phyloP scores from a whole-genome alignment of 2,113 vertebrate genomes.

The Ranitomeya variabilis region DNA sequence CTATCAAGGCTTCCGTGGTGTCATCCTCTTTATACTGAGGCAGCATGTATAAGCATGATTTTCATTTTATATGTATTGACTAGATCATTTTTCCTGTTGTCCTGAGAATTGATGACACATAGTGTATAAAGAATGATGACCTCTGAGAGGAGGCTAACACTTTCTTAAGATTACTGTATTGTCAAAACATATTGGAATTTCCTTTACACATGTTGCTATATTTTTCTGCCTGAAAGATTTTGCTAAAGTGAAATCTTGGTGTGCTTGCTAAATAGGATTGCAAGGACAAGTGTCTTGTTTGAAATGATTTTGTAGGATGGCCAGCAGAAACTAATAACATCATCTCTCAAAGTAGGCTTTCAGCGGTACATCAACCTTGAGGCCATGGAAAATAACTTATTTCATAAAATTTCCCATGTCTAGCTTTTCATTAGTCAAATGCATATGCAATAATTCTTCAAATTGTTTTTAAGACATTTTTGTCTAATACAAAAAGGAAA shows the following conservation, averaged over 20 bases:
- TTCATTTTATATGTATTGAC: conserved; percentile 99
- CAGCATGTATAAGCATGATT: conserved; percentile 99
- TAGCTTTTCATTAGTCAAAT: conserved; percentile 4
- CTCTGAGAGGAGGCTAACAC: conserved; percentile 90
- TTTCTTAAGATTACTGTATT: conserved; percentile 95
- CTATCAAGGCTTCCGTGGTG: conserved; percentile 94
- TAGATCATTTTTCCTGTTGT: conserved; percentile 97
- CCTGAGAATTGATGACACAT: conserved; percentile 99
- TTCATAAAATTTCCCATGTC: conserved; percentile 7
- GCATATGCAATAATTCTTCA: background rate
- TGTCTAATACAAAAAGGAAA: background rate
- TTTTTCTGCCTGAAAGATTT: conserved; percentile 84
- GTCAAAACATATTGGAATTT: conserved; percentile 94
- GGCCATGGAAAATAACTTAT: conserved; percentile 64
- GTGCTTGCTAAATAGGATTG: conserved; percentile 73
- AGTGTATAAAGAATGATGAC: conserved; percentile 99
- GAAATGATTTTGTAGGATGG: conserved; percentile 65
- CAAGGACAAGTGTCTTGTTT: conserved; percentile 69
- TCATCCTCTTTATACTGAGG: conserved; percentile 84
- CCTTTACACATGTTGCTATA: conserved; percentile 85
- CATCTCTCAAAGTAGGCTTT: conserved; percentile 15
- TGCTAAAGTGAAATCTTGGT: conserved; percentile 77
- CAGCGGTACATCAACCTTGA: conserved; percentile 2
- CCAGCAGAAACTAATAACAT: conserved; percentile 60
- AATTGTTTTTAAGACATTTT: background rate